Evolutionary conservation across 1,140 invertebrate species (phyloP).

Genomic region (Drosophila prosaltans): DNA sequence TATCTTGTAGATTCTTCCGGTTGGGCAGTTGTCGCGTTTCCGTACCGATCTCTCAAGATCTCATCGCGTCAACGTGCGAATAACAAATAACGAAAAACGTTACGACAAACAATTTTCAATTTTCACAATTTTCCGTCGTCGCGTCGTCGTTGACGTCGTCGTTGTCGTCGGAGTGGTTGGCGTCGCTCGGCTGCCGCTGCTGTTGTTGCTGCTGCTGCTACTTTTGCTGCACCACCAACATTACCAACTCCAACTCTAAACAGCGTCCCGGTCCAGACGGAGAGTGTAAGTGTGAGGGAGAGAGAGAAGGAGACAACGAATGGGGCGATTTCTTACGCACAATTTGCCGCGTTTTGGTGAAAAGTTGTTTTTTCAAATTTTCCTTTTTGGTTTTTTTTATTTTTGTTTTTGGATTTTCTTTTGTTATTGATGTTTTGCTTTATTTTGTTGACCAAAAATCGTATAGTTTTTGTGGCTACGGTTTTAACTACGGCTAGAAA

Average conservation of each 20-base stretch:
- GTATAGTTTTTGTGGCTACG: neutral
- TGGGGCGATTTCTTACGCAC: neutral
- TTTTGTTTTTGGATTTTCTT: neutral
- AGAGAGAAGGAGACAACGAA: neutral
- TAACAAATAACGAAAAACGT: slow-evolving; percentile 81
- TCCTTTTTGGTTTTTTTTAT: neutral
- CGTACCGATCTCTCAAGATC: slow-evolving; percentile 52
- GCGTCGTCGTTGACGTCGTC: slow-evolving; percentile 53
- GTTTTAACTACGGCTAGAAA: slow-evolving; percentile 2
- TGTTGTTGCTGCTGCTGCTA: neutral
- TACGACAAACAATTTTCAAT: slow-evolving; percentile 76
- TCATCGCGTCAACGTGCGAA: slow-evolving; percentile 80
- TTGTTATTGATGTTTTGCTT: neutral
- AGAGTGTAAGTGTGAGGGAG: neutral
- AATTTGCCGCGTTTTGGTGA: neutral
- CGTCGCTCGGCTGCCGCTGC: neutral
- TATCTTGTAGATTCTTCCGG: slow-evolving; percentile 25
- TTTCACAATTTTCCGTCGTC: slow-evolving; percentile 70
- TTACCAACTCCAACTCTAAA: neutral
- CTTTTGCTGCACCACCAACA: neutral
- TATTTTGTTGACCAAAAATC: neutral
- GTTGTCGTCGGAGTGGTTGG: slow-evolving; percentile 41
- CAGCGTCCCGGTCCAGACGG: slow-evolving; percentile 4
- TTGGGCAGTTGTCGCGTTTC: slow-evolving; percentile 23
- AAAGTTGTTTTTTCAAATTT: neutral